These are phyloP conservation scores for Otus sunia DNA, from an alignment of 2,113 vertebrate genomes.

Conservation along the genomic window DNA sequence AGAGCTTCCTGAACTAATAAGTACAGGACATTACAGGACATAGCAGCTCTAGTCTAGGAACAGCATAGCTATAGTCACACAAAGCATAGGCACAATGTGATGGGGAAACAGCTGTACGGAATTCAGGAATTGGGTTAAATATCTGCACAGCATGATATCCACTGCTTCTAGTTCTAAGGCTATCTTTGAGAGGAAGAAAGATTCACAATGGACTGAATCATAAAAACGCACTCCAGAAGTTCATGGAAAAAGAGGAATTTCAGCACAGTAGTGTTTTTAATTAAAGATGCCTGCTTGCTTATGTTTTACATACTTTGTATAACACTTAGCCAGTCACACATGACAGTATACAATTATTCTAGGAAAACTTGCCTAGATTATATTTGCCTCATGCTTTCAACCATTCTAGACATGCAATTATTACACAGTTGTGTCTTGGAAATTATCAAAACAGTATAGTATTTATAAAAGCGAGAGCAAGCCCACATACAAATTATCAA, in stretches of 20 bases:
- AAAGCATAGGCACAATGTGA: accelerated
- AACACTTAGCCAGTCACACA: slow-evolving; percentile 56
- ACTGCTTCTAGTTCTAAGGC: background rate
- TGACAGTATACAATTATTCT: slow-evolving; percentile 65
- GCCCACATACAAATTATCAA: slow-evolving; percentile 47
- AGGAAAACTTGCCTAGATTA: slow-evolving; percentile 25
- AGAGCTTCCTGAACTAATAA: background rate
- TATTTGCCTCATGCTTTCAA: slow-evolving; percentile 61
- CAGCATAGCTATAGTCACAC: background rate
- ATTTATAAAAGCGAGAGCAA: slow-evolving; percentile 63
- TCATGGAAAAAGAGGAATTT: background rate
- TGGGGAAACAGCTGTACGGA: background rate
- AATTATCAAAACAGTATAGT: slow-evolving; percentile 58
- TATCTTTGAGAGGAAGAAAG: background rate
- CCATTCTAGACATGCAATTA: slow-evolving; percentile 62
- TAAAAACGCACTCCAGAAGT: background rate
- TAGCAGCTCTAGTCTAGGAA: background rate
- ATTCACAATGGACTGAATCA: background rate
- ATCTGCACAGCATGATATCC: accelerated
- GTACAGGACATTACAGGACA: background rate
- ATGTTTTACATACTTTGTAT: slow-evolving; percentile 21
- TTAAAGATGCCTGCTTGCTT: slow-evolving; percentile 11
- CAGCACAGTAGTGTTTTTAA: background rate
- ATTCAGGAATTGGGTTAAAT: background rate
- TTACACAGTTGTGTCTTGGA: slow-evolving; percentile 52